Conservation (phyloP, 64 coral and sea anemone genomes). For the Pocillopora verrucosa region DNA sequence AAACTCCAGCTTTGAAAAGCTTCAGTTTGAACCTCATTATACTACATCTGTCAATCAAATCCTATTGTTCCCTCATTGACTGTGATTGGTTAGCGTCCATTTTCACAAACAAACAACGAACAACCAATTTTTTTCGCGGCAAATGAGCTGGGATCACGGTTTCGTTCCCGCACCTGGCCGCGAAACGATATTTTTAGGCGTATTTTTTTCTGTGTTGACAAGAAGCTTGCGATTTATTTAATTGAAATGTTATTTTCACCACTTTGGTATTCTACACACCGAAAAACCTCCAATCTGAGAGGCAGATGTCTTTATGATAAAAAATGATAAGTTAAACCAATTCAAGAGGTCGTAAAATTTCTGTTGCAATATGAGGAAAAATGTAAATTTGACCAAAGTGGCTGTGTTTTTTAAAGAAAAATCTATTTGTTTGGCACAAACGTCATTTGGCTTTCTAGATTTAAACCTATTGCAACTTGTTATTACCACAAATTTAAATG, state of each 20-base stretch:
- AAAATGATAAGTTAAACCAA: slow-evolving; percentile 15
- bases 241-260: slow-evolving; percentile 5
- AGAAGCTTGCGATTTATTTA: neutral
- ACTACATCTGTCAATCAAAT: slow-evolving; percentile 63
- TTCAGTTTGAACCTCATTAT: slow-evolving; percentile 48
- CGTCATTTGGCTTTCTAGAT: neutral
- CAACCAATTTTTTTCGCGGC: slow-evolving; percentile 28
- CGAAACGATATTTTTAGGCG: neutral
- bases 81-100: slow-evolving; percentile 47
- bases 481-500: neutral
- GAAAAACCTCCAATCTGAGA: neutral
- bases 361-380: slow-evolving; percentile 18
- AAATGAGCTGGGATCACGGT: neutral
- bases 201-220: neutral
- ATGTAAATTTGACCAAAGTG: slow-evolving; percentile 24
- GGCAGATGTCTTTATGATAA: neutral
- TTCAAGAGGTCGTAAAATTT: slow-evolving; percentile 35
- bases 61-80: slow-evolving; percentile 40
- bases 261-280: neutral
- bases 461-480: neutral
- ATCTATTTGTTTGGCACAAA: slow-evolving; percentile 6
- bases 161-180: neutral
- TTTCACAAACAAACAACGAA: slow-evolving; percentile 55
- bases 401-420: neutral
- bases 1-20: slow-evolving; percentile 40